Evolutionary conservation across 1,140 invertebrate genomes (phyloP).

Genomic region (Sesamia nonagrioides): DNA sequence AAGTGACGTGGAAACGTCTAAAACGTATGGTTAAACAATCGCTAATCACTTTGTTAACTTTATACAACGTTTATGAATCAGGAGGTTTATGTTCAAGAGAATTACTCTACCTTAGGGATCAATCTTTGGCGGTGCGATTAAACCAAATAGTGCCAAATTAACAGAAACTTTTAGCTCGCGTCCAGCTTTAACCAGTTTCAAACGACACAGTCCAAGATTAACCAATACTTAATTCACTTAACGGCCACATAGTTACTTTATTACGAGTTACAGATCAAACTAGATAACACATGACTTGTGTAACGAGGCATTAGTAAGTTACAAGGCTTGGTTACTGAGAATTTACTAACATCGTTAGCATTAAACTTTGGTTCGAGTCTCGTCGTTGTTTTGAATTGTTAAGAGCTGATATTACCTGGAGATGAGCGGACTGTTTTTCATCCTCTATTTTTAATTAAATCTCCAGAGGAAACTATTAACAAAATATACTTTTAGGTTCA

Average conservation of each 20-base stretch:
- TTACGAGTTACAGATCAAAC: constrained; percentile 29
- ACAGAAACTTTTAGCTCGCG: background rate
- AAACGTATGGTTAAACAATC: too few species aligned
- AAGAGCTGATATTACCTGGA: background rate
- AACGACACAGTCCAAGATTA: constrained; percentile 33
- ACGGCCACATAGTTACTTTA: constrained; percentile 43
- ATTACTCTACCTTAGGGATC: too few species aligned
- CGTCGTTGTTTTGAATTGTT: background rate
- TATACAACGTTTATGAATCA: too few species aligned
- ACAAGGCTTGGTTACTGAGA: constrained; percentile 2
- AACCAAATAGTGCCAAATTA: too few species aligned
- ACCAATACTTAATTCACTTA: constrained; percentile 46
- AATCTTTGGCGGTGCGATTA: too few species aligned
- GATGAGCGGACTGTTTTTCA: too few species aligned
- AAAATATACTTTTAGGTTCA: too few species aligned
- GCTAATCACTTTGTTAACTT: too few species aligned
- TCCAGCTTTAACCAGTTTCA: constrained; percentile 10
- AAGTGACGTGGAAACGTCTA: too few species aligned
- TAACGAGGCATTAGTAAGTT: constrained; percentile 24
- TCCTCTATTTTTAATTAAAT: too few species aligned
- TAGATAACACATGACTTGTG: constrained; percentile 44
- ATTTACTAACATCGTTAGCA: background rate
- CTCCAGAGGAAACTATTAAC: too few species aligned
- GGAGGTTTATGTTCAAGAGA: too few species aligned
- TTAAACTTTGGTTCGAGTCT: background rate